Evolutionary conservation across 2,113 vertebrate species (phyloP).

Genomic region (Eolophus roseicapilla): DNA sequence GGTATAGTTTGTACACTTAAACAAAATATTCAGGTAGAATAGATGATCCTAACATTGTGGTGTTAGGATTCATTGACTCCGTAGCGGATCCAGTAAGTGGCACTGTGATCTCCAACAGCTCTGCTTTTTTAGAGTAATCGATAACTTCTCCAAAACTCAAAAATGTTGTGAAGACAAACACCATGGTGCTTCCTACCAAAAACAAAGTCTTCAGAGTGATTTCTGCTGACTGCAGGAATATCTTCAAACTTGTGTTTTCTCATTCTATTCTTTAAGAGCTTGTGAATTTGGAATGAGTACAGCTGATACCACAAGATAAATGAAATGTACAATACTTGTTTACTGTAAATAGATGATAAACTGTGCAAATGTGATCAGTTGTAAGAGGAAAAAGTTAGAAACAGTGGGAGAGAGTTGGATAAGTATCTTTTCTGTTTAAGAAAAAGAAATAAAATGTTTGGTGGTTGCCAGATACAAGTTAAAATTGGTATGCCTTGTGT

Average conservation of each 20-base stretch:
- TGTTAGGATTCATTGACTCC: not conserved
- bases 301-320: not conserved
- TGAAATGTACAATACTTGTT: not conserved
- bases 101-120: not conserved
- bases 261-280: not conserved
- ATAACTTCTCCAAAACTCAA: not conserved
- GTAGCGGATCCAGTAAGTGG: not conserved
- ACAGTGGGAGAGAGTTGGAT: not conserved
- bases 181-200: not conserved
- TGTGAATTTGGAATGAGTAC: not conserved
- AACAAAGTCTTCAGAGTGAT: not conserved
- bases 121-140: not conserved
- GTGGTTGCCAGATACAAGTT: not conserved
- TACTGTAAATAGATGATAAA: not conserved
- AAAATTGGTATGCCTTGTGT: not conserved
- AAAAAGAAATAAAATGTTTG: not conserved
- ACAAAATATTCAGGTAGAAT: not conserved
- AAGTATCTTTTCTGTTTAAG: not conserved
- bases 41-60: not conserved
- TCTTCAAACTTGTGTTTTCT: not conserved
- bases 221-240: not conserved
- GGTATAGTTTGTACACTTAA: not conserved
- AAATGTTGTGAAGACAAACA: not conserved
- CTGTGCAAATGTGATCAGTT: not conserved
- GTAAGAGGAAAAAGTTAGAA: not conserved